Evolutionary conservation across 2,797 vertebrate species (phyloP).

Genomic region (Strix occidentalis): DNA sequence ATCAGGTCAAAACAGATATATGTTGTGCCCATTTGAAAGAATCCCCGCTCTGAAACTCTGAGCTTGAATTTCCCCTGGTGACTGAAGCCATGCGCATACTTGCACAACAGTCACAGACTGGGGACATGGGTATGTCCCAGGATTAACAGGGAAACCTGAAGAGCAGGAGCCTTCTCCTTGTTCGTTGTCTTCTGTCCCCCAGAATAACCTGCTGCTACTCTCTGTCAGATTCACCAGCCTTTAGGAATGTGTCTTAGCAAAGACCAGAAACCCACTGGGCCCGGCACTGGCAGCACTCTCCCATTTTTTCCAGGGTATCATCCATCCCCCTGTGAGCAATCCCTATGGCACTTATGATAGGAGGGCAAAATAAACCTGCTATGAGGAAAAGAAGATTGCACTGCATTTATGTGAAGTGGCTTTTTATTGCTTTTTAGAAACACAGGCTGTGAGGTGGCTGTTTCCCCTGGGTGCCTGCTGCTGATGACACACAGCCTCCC

Average conservation of each 20-base stretch:
- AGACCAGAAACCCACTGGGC: not conserved
- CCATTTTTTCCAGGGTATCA: not conserved
- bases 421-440: slow-evolving; percentile 46
- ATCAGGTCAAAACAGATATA: slow-evolving; percentile 40
- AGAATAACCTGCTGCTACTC: not conserved
- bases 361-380: slow-evolving; percentile 14
- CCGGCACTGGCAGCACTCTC: not conserved
- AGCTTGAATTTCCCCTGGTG: slow-evolving; percentile 31
- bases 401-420: slow-evolving; percentile 27
- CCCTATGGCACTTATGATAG: not conserved
- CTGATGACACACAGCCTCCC: slow-evolving; percentile 43
- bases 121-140: not conserved
- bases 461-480: slow-evolving; percentile 21
- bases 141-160: not conserved
- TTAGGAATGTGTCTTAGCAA: not conserved
- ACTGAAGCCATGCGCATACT: not conserved
- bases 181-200: not conserved
- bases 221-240: not conserved
- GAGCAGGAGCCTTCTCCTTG: not conserved
- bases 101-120: not conserved
- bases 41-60: not conserved
- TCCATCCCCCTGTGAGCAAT: slow-evolving; percentile 22
- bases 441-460: slow-evolving; percentile 26
- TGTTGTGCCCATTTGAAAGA: slow-evolving; percentile 1
- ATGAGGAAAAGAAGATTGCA: slow-evolving; percentile 25